phyloP scores from a whole-genome alignment of 2,113 vertebrate genomes.

The Loxodonta africana region DNA sequence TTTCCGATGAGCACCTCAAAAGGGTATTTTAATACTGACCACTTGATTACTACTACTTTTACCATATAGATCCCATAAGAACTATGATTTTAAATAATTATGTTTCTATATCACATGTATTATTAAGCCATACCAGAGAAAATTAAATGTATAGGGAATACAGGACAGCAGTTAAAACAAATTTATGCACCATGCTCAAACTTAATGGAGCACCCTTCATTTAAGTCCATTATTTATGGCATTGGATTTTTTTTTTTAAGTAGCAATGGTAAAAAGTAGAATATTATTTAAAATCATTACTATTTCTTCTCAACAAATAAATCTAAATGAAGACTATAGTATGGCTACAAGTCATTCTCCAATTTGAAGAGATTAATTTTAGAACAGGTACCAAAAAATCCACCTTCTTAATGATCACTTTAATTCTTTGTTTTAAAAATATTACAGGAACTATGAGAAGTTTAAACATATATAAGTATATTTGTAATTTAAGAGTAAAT shows the following conservation, averaged over 20 bases:
- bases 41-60: slow-evolving; percentile 34
- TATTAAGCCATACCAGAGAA: slow-evolving; percentile 18
- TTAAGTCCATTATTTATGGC: not conserved
- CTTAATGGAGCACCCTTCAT: not conserved
- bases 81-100: slow-evolving; percentile 43
- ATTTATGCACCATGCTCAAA: not conserved
- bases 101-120: not conserved
- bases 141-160: slow-evolving; percentile 5
- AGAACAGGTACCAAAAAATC: slow-evolving; percentile 1
- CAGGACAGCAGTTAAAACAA: not conserved
- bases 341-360: not conserved
- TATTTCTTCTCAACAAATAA: slow-evolving; percentile 62
- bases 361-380: slow-evolving; percentile 55
- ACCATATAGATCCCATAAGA: not conserved
- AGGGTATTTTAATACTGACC: not conserved
- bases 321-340: not conserved
- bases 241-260: slow-evolving; percentile 20
- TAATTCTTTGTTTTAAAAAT: slow-evolving; percentile 41
- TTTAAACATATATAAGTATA: not conserved
- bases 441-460: not conserved
- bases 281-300: slow-evolving; percentile 15
- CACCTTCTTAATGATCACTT: not conserved
- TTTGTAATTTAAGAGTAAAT: not conserved
- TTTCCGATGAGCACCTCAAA: not conserved
- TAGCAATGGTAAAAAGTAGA: slow-evolving; percentile 13